Evolutionary conservation across 2,797 vertebrate genomes (phyloP), one percentile per base, ranked within the genome.

Genomic region (Cossypha dichroa): DNA sequence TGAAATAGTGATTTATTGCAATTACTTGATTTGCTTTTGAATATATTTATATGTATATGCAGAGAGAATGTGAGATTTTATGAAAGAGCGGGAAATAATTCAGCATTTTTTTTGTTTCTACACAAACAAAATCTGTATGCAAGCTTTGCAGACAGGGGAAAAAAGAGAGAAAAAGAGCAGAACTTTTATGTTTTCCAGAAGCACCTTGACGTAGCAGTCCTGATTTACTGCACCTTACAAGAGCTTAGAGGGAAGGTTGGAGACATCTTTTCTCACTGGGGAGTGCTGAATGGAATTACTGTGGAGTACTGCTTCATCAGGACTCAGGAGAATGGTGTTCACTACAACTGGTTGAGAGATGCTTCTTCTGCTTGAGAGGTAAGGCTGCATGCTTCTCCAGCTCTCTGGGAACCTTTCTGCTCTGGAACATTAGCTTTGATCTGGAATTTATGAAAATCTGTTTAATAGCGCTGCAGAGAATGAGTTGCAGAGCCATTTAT

Each of bases 401-500:
- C 38, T 33, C 38, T 73, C 54, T 79, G 81, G 40, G 55, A 92
- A 36, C 52, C 36, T 15, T 77, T 19, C 26, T 88, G 18, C 33
- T 77, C 55, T 34, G 36, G 17, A 72, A 22, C 10, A 21, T 11
- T 25, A 93, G 26, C 25, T 89, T 88, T 77, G 60, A 88, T 59
- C 19, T 60, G 62, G 80, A 83, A 93, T 64, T 80, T 73, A 90
- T 66, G 60, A 83, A 67, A 67, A 86, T 52, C 29, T 88, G 45
- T 87, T 79, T 63, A 83, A 95, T 34, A 85, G 64, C 60, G 60
- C 17, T 41, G 21, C 64, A 93, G 91, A 67, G 43, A 85, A 81
- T 36, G 74, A 59, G 54, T 68, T 80, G 54, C 46, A 85, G 85
- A 67, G 55, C 56, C 88, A 86, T 95, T 95, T 96, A 45, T 88